Percentiles rank a stretch among this genome's conserved stretches.
Conservation (phyloP, 2,113 vertebrate species). For the Emydura subglobosa region DNA sequence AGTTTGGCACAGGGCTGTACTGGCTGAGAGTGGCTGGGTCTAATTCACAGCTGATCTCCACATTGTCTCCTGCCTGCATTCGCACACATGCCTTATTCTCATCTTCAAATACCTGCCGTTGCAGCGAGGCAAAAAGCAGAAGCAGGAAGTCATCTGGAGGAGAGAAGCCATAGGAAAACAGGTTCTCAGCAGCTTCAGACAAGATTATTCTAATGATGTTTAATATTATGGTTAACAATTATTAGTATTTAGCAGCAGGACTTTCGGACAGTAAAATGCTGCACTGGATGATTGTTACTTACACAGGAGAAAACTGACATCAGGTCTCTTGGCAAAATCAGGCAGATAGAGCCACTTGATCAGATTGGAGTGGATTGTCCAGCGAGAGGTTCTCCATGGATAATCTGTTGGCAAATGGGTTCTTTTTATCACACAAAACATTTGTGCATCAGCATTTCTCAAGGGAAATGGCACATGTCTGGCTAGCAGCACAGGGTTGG, state of each 20-base stretch:
- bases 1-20: slow-evolving; percentile 77
- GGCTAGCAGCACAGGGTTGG: neutral
- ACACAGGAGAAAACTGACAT: slow-evolving; percentile 82
- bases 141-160: slow-evolving; percentile 81
- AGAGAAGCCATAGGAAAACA: neutral
- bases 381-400: slow-evolving; percentile 78
- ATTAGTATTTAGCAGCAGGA: neutral
- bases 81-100: slow-evolving; percentile 76
- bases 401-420: slow-evolving; percentile 76
- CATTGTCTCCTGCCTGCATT: slow-evolving; percentile 74
- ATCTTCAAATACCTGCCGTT: slow-evolving; percentile 83
- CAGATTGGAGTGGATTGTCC: slow-evolving; percentile 79
- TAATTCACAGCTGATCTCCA: slow-evolving; percentile 78
- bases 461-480: neutral
- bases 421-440: neutral
- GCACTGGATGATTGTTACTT: slow-evolving; percentile 28
- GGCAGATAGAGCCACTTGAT: slow-evolving; percentile 86
- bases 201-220: neutral
- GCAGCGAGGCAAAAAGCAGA: slow-evolving; percentile 82
- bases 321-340: slow-evolving; percentile 80
- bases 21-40: slow-evolving; percentile 75
- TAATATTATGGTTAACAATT: too few relatives aligned
- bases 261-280: neutral
- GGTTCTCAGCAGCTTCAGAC: neutral
- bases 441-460: neutral